These are phyloP conservation scores for Amiota communis DNA, from an alignment of 2,888 invertebrate species.

Conservation along the genomic window DNA sequence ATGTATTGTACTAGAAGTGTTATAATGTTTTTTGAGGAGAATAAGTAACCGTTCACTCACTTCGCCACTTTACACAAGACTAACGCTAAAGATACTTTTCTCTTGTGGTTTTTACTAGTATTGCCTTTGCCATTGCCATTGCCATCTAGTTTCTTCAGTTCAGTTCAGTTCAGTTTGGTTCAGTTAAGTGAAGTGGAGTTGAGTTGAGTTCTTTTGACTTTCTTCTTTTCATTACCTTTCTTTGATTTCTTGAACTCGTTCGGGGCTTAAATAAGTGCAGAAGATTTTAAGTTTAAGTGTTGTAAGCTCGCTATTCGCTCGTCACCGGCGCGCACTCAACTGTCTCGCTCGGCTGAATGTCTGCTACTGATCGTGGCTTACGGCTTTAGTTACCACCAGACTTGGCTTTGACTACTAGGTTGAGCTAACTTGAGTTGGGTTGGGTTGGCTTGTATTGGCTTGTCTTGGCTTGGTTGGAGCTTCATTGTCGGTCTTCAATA, in stretches of 20 bases:
- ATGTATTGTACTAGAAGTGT: too few relatives aligned
- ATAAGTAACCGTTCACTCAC: constrained; percentile 50
- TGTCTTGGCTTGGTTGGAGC: constrained; percentile 15
- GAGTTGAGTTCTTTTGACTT: constrained; percentile 29
- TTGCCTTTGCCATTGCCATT: constrained; percentile 46
- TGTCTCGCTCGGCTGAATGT: constrained; percentile 69
- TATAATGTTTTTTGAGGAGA: too few relatives aligned
- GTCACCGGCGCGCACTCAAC: constrained; percentile 69
- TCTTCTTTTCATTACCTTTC: constrained; percentile 39
- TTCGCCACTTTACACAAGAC: constrained; percentile 65
- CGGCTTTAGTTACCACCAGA: constrained; percentile 69
- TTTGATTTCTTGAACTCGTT: constrained; percentile 39
- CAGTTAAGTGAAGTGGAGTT: constrained; percentile 20
- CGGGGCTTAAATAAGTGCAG: constrained; percentile 20
- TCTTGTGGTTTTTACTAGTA: constrained; percentile 63
- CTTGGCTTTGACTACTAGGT: constrained; percentile 40
- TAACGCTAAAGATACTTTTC: constrained; percentile 65
- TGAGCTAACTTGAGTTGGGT: neutral
- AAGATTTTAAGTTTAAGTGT: constrained; percentile 31
- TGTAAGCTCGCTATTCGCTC: constrained; percentile 41
- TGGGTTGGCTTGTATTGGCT: neutral
- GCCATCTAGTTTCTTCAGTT: constrained; percentile 47
- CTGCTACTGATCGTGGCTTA: constrained; percentile 69
- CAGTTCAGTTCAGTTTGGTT: constrained; percentile 52
- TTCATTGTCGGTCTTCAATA: too few relatives aligned